Evolutionary conservation across 2,113 vertebrate genomes (phyloP), one percentile per base, ranked within the genome.

Genomic region (Caretta caretta): DNA sequence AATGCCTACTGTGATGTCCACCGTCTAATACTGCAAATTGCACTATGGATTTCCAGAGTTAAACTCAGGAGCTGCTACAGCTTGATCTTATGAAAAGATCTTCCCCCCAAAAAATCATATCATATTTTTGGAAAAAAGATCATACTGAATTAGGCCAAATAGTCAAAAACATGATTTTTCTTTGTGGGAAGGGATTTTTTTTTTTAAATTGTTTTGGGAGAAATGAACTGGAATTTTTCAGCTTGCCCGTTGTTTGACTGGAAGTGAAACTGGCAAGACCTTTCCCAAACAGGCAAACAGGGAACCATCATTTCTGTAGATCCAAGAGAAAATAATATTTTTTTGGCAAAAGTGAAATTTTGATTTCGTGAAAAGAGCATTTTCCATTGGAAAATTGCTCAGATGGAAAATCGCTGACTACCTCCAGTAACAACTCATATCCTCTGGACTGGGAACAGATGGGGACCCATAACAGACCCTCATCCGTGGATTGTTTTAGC

Each of bases 221-320:
- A 87, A 2, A 3, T 51, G 25, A 81, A 86, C 1, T 16, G 35
- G n/a, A 62, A 53, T 91, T 91, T 31, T 51, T 29, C 14, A 49
- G 1, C 31, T 72, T 81, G 1, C n/a, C 31, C 87, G 12, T 42
- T 83, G 29, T 46, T n/a, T 5, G 16, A 7, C 7, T 46, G 46
- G 50, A 10, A 92, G 59, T 80, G 80, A 84, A 86, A 69, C 59
- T 90, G 96, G 88, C 84, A 89, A 62, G 92, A 95, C 24, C 7
- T 27, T 89, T 92, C 46, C 69, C 72, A 54, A 54, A 31, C 89
- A 76, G 91, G n/a, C 69, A 93, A 59, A 56, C 48, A 93, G 48
- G 83, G 69, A 93, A 88, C 83, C 69, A 78, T 95, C 95, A 94
- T 49, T 85, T 87, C 93, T 59, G 87, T 90, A 93, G 93, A 94